Percentiles rank a stretch among this genome's conserved stretches.
These are phyloP conservation scores for Hirtodrosophila cameraria DNA, from an alignment of 2,888 invertebrate genomes.

Conservation along the genomic window DNA sequence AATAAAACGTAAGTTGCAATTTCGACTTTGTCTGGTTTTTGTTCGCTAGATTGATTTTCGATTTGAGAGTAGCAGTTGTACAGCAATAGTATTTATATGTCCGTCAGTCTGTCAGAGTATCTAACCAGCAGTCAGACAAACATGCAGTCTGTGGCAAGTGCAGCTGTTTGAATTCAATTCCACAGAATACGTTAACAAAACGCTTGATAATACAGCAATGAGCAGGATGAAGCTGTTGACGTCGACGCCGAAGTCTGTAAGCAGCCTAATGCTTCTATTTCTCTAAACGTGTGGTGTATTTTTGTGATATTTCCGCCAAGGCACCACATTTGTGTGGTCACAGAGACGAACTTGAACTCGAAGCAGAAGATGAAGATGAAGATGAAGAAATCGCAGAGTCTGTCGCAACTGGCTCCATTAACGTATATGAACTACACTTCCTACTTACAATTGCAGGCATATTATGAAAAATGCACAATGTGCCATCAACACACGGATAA, in stretches of 20 bases:
- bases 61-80: no score
- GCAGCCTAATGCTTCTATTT: background rate
- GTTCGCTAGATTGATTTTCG: no score
- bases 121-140: no score
- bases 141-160: background rate
- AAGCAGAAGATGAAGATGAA: constrained; percentile 15
- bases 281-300: background rate
- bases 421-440: constrained; percentile 41
- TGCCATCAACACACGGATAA: constrained; percentile 57
- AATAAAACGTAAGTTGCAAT: no score
- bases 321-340: constrained; percentile 32
- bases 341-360: no score
- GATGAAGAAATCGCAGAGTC: no score
- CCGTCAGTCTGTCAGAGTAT: no score
- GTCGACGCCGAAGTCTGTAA: background rate
- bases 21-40: no score
- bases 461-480: constrained; percentile 77
- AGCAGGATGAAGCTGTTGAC: no score
- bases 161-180: background rate
- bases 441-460: constrained; percentile 58
- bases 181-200: no score
- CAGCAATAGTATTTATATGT: no score
- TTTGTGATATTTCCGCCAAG: constrained; percentile 35
- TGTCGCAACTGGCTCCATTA: constrained; percentile 27
- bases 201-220: no score